These are phyloP conservation scores for Mellivora capensis DNA, from an alignment of 2,113 vertebrate genomes.

Conservation along the genomic window DNA sequence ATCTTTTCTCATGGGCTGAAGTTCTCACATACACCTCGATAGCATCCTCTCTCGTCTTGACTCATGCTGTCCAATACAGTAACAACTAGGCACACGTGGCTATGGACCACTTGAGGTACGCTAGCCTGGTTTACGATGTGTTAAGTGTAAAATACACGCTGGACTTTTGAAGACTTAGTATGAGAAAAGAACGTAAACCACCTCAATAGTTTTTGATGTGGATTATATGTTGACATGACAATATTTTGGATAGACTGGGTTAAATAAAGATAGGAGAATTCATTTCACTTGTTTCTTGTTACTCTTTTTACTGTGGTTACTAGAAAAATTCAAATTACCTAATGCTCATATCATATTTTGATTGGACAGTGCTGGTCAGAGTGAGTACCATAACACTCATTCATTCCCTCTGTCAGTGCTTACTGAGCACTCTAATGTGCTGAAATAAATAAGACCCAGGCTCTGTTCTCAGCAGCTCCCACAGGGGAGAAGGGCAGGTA, in stretches of 20 bases:
- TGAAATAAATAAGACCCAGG: neutral
- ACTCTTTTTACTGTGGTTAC: neutral
- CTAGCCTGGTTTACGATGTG: neutral
- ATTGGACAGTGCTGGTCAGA: neutral
- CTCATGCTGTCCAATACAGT: neutral
- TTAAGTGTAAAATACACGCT: neutral
- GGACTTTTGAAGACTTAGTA: neutral
- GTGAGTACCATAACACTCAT: neutral
- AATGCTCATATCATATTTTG: neutral
- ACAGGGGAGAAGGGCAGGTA: neutral
- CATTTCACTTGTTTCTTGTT: neutral
- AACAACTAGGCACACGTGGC: neutral
- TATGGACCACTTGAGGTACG: neutral
- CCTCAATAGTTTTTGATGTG: neutral
- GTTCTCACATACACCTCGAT: neutral
- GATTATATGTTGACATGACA: neutral
- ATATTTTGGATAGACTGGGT: neutral
- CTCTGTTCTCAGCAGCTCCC: neutral
- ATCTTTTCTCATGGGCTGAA: neutral
- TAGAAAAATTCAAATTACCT: neutral
- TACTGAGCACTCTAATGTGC: neutral
- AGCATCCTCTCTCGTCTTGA: neutral
- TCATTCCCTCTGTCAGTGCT: neutral
- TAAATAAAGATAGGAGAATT: neutral
- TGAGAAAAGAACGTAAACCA: neutral